phyloP scores from a whole-genome alignment of 2,888 invertebrate genomes.

The Catonia carolina region DNA sequence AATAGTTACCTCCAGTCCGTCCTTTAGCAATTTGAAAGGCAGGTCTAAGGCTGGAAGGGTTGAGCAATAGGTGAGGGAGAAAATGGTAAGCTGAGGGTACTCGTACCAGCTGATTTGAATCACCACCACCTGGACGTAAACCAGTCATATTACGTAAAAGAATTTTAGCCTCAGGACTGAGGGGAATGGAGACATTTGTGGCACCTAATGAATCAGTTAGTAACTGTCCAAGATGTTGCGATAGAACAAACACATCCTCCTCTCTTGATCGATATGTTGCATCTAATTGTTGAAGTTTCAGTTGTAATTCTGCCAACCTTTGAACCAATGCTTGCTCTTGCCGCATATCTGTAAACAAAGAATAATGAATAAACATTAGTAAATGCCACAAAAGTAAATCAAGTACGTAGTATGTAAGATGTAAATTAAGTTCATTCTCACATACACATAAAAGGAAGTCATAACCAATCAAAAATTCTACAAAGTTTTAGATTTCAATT shows the following conservation, averaged over 20 bases:
- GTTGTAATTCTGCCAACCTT: conserved; percentile 67
- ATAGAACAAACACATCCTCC: conserved; percentile 64
- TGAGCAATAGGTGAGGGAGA: conserved; percentile 74
- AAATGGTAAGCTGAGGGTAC: conserved; percentile 78
- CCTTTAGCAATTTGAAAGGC: conserved; percentile 69
- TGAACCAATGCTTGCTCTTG: conserved; percentile 50
- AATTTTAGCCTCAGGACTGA: conserved; percentile 42
- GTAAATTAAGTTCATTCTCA: too few species aligned
- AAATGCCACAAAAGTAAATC: too few species aligned
- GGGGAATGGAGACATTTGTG: conserved; percentile 20
- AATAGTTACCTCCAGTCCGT: conserved; percentile 54
- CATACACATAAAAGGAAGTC: too few species aligned
- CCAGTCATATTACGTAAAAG: conserved; percentile 24
- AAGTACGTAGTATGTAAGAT: too few species aligned
- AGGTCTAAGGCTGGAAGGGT: conserved; percentile 68
- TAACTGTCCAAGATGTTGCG: conserved; percentile 55
- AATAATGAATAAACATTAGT: neutral
- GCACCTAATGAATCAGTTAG: conserved; percentile 34
- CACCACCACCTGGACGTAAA: conserved; percentile 24
- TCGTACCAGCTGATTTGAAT: conserved; percentile 38
- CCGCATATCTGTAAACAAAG: conserved; percentile 49
- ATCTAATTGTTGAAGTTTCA: conserved; percentile 70
- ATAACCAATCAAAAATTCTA: too few species aligned
- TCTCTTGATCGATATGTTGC: conserved; percentile 68
- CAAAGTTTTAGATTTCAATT: too few species aligned